Evolutionary conservation across 2,888 invertebrate species (phyloP).

Genomic region (Conops quadrifasciatus): DNA sequence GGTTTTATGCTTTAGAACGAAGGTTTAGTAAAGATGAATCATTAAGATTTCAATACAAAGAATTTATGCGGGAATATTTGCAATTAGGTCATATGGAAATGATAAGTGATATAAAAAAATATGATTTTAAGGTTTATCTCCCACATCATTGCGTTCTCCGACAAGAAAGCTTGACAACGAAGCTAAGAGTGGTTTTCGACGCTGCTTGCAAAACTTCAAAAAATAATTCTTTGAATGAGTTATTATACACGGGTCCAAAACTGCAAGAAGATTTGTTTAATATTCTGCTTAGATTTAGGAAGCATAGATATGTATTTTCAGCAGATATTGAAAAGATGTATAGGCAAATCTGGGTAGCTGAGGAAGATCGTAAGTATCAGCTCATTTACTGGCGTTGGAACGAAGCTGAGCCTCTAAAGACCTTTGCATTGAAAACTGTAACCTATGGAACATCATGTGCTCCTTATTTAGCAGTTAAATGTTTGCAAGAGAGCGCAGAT

Average conservation of each 20-base stretch:
- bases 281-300: background rate
- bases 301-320: conserved; percentile 1
- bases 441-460: no score
- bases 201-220: background rate
- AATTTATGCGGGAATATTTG: background rate
- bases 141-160: background rate
- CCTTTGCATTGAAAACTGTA: conserved; percentile 38
- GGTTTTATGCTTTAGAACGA: background rate
- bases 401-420: background rate
- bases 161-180: background rate
- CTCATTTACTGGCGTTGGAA: background rate
- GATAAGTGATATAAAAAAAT: no score
- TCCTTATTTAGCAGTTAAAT: no score
- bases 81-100: no score
- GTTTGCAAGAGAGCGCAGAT: no score
- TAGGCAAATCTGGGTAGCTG: no score
- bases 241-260: conserved; percentile 4
- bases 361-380: conserved; percentile 1
- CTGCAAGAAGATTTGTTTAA: background rate
- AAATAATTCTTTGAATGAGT: background rate
- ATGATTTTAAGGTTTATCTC: no score
- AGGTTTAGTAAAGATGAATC: background rate
- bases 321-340: conserved; percentile 2
- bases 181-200: conserved; percentile 5
- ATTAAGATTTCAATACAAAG: background rate